phyloP scores from a whole-genome alignment of 1,140 invertebrate genomes.

The Episyrphus balteatus region DNA sequence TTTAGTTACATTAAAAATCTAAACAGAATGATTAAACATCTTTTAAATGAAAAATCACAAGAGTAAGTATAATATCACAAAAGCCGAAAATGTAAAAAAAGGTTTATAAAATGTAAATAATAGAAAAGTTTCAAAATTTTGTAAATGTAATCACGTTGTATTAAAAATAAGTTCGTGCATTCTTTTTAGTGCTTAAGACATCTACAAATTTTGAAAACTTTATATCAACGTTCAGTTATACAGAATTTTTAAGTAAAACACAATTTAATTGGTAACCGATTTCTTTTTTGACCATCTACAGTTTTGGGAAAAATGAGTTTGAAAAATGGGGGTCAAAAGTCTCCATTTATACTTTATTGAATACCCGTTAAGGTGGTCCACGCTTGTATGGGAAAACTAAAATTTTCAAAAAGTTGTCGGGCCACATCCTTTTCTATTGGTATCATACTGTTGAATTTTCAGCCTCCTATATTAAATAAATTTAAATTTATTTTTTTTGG shows the following conservation, averaged over 20 bases:
- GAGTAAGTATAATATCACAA: slow-evolving; percentile 12
- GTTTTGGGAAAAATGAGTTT: slow-evolving; percentile 1
- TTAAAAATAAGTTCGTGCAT: slow-evolving; percentile 5
- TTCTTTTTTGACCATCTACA: slow-evolving; percentile 6
- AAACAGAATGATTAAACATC: slow-evolving; percentile 11
- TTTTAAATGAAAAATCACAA: slow-evolving; percentile 2
- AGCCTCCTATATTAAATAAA: too few species aligned
- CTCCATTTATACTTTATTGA: too few species aligned
- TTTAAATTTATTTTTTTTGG: too few species aligned
- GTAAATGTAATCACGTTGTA: slow-evolving; percentile 8
- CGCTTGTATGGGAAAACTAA: too few species aligned
- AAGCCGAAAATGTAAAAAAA: too few species aligned
- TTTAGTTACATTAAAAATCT: not conserved
- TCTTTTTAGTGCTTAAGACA: not conserved
- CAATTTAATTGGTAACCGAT: too few species aligned
- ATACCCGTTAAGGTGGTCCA: too few species aligned
- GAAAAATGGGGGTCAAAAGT: not conserved
- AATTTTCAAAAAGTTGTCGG: too few species aligned
- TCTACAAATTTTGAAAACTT: not conserved
- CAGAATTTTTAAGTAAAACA: too few species aligned
- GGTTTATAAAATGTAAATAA: slow-evolving; percentile 1
- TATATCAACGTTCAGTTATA: too few species aligned
- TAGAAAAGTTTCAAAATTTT: slow-evolving; percentile 4
- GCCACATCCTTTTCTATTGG: too few species aligned
- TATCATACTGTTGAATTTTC: too few species aligned